Evolutionary conservation across 2,113 vertebrate species (phyloP).

Genomic region (Typhlomys cinereus): DNA sequence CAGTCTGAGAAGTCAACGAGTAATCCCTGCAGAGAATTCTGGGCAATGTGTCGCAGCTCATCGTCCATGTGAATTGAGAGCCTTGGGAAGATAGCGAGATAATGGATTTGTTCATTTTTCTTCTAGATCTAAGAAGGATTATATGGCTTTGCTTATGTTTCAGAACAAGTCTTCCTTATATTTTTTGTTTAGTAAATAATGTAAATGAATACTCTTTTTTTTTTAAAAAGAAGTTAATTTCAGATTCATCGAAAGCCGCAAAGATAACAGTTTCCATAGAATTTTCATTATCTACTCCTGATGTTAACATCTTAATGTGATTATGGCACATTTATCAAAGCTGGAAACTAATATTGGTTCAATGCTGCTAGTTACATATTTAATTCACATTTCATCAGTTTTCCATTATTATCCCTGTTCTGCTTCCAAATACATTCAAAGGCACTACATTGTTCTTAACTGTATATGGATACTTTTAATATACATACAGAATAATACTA

Average conservation of each 20-base stretch:
- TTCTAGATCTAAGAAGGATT: not conserved
- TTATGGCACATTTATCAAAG: not conserved
- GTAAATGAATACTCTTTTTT: not conserved
- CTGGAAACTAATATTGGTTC: not conserved
- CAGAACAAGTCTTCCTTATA: not conserved
- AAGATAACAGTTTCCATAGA: not conserved
- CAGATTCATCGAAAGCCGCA: not conserved
- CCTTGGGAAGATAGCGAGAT: slow-evolving; percentile 79
- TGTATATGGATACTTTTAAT: not conserved
- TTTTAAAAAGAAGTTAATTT: not conserved
- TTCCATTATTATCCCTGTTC: not conserved
- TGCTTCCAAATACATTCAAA: not conserved
- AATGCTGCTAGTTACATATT: not conserved
- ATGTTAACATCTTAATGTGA: not conserved
- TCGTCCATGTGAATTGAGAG: slow-evolving; percentile 99
- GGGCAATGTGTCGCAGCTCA: slow-evolving; percentile 97
- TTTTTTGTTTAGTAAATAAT: not conserved
- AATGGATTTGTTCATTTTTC: not conserved
- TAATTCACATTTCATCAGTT: not conserved
- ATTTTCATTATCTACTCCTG: not conserved
- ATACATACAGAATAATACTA: not conserved
- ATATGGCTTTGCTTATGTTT: not conserved
- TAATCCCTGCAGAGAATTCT: slow-evolving; percentile 97
- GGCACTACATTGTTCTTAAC: not conserved
- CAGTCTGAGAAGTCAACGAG: slow-evolving; percentile 98